Evolutionary conservation across 1,140 invertebrate species (phyloP).

Genomic region (Lethocerus indicus): DNA sequence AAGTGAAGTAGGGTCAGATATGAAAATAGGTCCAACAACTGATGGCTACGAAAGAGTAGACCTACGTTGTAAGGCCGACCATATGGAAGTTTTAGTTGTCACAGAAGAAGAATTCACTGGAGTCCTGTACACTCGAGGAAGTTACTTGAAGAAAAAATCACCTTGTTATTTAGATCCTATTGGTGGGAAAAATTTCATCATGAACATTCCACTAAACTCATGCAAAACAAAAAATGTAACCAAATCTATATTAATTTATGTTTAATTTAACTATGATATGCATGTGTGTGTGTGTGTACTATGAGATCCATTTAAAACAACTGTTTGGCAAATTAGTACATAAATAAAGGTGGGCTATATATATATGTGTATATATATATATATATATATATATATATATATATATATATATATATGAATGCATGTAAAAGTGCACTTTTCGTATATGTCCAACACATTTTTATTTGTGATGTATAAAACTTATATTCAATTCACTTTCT

Average conservation of each 20-base stretch:
- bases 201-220: slow-evolving; percentile 34
- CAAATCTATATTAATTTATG: slow-evolving; percentile 1
- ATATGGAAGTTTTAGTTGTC: slow-evolving; percentile 31
- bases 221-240: slow-evolving; percentile 32
- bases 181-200: slow-evolving; percentile 27
- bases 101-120: slow-evolving; percentile 37
- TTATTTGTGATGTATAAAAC: too few relatives aligned
- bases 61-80: slow-evolving; percentile 32
- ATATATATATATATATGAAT: neutral
- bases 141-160: slow-evolving; percentile 29
- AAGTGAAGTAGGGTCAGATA: slow-evolving; percentile 31
- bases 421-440: neutral
- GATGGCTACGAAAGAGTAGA: slow-evolving; percentile 33
- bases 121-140: slow-evolving; percentile 40
- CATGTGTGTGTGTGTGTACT: too few relatives aligned
- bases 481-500: slow-evolving; percentile 7
- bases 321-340: neutral
- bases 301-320: neutral
- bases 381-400: neutral
- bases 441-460: too few relatives aligned
- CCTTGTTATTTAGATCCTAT: slow-evolving; percentile 35
- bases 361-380: neutral
- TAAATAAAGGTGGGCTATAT: neutral
- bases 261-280: slow-evolving; percentile 5
- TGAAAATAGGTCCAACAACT: slow-evolving; percentile 34